Conservation (phyloP, 2,113 vertebrate genomes). For the Ictalurus punctatus region DNA sequence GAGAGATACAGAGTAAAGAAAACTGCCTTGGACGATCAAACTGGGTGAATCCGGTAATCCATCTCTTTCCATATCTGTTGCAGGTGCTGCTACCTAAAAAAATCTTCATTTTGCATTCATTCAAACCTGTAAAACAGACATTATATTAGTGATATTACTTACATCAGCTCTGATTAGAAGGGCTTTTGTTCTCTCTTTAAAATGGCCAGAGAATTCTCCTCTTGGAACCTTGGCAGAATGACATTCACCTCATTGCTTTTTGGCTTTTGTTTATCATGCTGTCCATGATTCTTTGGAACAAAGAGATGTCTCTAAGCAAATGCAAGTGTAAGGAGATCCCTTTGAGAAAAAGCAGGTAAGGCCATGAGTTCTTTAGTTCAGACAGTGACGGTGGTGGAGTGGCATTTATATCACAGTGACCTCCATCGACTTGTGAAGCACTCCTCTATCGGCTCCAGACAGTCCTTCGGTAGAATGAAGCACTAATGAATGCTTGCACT, state of each 20-base stretch:
- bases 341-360: not conserved
- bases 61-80: conserved; percentile 10
- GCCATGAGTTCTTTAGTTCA: conserved; percentile 9
- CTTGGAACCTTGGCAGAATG: not conserved
- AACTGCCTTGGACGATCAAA: conserved; percentile 5
- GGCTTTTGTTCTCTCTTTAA: conserved; percentile 15
- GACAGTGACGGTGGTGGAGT: not conserved
- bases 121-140: not conserved
- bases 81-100: not conserved
- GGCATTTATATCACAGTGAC: not conserved
- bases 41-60: conserved; percentile 28
- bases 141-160: not conserved
- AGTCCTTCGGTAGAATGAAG: not conserved
- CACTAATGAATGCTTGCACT: not conserved
- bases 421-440: not conserved
- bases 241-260: no score
- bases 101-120: not conserved
- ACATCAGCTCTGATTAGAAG: conserved; percentile 24
- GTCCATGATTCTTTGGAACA: conserved; percentile 5
- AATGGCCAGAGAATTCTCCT: not conserved
- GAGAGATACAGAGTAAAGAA: not conserved
- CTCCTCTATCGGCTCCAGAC: not conserved
- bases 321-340: not conserved
- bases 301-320: not conserved
- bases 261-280: not conserved